Evolutionary conservation across 2,888 invertebrate species (phyloP).

Genomic region (Cremastinae sp.): DNA sequence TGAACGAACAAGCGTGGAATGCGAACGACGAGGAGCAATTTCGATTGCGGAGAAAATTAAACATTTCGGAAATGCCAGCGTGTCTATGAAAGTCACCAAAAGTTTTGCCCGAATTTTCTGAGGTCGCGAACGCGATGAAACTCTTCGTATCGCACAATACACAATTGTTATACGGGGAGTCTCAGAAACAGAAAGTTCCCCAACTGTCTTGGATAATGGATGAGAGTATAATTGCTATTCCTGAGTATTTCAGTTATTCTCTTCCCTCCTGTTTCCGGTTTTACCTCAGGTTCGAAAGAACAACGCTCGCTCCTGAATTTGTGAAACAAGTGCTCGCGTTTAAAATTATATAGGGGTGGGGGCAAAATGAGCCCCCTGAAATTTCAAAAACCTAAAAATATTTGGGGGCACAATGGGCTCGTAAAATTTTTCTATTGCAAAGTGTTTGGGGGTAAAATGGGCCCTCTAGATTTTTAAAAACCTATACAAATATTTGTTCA

Average conservation of each 20-base stretch:
- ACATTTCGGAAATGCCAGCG: not conserved
- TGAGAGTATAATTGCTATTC: conserved; percentile 32
- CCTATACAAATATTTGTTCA: too few relatives aligned
- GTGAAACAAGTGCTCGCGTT: conserved; percentile 14
- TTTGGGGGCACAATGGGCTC: too few relatives aligned
- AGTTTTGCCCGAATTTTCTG: conserved; percentile 1
- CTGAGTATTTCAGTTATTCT: conserved; percentile 23
- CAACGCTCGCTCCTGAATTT: not conserved
- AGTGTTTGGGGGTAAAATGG: too few relatives aligned
- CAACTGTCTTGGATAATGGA: conserved; percentile 25
- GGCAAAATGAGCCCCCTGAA: too few relatives aligned
- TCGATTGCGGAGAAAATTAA: not conserved
- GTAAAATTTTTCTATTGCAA: too few relatives aligned
- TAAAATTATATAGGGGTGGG: conserved; percentile 4
- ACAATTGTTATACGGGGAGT: not conserved
- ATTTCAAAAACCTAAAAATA: too few relatives aligned
- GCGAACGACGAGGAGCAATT: not conserved
- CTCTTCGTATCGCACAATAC: not conserved
- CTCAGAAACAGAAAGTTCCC: conserved; percentile 29
- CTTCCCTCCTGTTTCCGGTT: conserved; percentile 10
- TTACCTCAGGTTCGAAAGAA: not conserved
- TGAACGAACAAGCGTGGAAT: not conserved
- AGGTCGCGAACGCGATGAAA: conserved; percentile 4
- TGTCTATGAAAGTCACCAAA: conserved; percentile 2
- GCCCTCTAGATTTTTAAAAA: too few relatives aligned